These are phyloP conservation scores for Cyanistes caeruleus DNA, from an alignment of 2,113 vertebrate genomes.

Conservation along the genomic window DNA sequence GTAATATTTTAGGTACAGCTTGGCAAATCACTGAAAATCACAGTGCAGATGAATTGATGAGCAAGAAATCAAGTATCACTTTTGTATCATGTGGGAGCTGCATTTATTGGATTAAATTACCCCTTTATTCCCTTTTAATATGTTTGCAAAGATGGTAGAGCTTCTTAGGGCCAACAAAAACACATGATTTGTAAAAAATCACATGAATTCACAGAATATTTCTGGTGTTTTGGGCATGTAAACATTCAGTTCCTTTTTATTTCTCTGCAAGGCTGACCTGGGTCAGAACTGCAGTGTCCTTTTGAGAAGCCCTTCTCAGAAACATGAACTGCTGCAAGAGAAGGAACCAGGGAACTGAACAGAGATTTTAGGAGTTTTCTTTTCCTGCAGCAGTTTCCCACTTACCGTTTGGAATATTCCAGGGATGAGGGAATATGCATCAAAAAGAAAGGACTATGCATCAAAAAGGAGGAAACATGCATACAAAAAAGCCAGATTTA, in stretches of 20 bases:
- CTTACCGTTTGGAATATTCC: background rate
- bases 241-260: background rate
- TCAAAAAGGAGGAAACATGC: background rate
- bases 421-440: background rate
- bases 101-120: background rate
- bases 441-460: background rate
- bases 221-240: background rate
- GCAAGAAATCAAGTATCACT: background rate
- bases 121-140: background rate
- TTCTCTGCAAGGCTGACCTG: background rate
- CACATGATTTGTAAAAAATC: rapidly evolving
- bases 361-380: background rate
- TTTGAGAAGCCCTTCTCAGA: background rate
- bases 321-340: rapidly evolving
- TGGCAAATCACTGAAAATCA: background rate
- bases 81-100: background rate
- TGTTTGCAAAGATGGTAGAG: background rate
- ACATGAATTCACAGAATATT: background rate
- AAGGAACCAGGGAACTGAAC: background rate
- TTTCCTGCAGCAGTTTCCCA: background rate
- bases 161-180: background rate
- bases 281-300: background rate
- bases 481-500: background rate
- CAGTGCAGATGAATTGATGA: background rate
- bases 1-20: background rate